Percentiles rank a stretch among this genome's conserved stretches.
Conservation (phyloP, 2,113 vertebrate genomes). For the Odobenus rosmarus region DNA sequence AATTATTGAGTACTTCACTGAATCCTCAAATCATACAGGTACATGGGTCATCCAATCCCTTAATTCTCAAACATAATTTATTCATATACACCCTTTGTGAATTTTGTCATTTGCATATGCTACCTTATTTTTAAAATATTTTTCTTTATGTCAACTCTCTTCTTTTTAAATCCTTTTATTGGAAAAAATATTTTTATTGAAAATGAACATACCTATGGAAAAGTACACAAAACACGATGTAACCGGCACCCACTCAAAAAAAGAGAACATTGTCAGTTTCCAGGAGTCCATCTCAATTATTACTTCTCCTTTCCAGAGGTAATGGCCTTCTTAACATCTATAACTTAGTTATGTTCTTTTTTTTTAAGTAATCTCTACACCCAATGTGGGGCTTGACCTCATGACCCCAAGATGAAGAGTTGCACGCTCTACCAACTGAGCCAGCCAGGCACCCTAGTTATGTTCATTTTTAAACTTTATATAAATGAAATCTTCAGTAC, state of each 20-base stretch:
- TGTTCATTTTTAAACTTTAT: not conserved
- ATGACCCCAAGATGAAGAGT: not conserved
- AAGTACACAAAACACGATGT: not conserved
- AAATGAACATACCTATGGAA: not conserved
- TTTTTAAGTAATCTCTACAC: not conserved
- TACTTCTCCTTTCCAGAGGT: not conserved
- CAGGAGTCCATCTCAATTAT: not conserved
- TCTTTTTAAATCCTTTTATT: not conserved
- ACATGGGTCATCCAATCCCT: not conserved
- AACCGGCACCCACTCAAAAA: not conserved
- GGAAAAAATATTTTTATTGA: not conserved
- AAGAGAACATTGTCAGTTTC: not conserved
- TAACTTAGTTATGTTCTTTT: not conserved
- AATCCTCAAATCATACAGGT: not conserved
- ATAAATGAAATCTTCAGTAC: not conserved
- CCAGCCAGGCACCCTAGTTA: not conserved
- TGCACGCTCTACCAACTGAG: not conserved
- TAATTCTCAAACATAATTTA: constrained; percentile 16
- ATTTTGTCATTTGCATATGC: not conserved
- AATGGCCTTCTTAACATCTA: not conserved
- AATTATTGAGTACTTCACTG: not conserved
- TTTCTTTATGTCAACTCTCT: not conserved
- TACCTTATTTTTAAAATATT: not conserved
- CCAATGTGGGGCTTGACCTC: not conserved
- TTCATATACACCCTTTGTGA: not conserved